Base-by-base conservation (phyloP, 2,888 invertebrate species). In the Aspidiotus destructor region DNA sequence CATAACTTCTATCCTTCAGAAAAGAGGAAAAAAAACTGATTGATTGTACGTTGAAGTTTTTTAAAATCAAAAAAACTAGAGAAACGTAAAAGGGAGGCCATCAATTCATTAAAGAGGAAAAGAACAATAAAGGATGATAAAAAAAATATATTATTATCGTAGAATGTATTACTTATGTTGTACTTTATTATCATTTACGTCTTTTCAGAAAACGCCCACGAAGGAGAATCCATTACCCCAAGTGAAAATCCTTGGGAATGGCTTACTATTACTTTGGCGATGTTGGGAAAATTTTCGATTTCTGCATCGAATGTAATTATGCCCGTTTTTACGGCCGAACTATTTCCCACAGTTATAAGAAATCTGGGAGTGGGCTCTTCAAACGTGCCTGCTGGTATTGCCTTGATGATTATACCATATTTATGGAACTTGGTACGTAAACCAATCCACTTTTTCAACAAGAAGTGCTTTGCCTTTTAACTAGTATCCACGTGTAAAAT, bases 271-370 rank as follows among this genome's bases (percentile, higher is more conserved):
- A 81, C 83, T n/a, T 83, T 88, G 73, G 81, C 88, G 58, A 88
- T 89, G 87, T 81, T 86, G 70, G 88, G 88, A 74, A 88, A 89
- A 79, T 88, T 89, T 74, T 84, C 86, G 41, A 86, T 89, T 65
- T 87, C 88, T 54, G 84, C 86, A 0, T 86, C 87, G 17, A 90
- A 89, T 74, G 88, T 86, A 75, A 86, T 89, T 74, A 81, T 89
- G 80, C 89, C 89, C 0, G 85, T 87, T 41, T 87, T 84, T 75
- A 86, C 86, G 1, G 86, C 86, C 3, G 87, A 87, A 74, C 77
- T 87, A 53, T 87, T 86, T 76, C 87, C 87, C 0, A 87, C 87
- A 6, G 80, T 84, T 70, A 83, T 87, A 72, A 80, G 87, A 68
- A 87, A 86, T 74, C 80, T 85, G 28, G 87, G 86, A 8, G 85